These are phyloP conservation scores for Paraplagusia blochii DNA, from an alignment of 2,113 vertebrate genomes.

Conservation along the genomic window DNA sequence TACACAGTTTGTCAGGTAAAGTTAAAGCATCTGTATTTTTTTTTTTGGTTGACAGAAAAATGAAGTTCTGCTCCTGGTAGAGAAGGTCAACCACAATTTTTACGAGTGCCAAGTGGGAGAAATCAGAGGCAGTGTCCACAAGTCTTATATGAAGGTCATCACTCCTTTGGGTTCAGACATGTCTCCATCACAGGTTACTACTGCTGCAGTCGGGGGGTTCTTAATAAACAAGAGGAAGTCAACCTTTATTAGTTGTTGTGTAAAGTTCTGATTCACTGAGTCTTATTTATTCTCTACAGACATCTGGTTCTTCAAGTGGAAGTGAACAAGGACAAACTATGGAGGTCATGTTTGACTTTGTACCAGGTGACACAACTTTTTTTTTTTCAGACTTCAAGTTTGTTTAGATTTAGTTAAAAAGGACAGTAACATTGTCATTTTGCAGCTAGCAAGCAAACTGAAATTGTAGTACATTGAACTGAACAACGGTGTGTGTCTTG, in stretches of 20 bases:
- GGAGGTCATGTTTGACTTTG: conserved; percentile 85
- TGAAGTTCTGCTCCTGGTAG: conserved; percentile 77
- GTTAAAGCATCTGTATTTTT: neutral
- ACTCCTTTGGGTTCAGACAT: conserved; percentile 61
- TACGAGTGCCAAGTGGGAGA: conserved; percentile 80
- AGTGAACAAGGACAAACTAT: conserved; percentile 69
- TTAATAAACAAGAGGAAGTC: no score
- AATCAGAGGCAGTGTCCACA: conserved; percentile 66
- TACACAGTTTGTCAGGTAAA: neutral
- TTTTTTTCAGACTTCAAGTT: neutral
- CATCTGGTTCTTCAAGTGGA: conserved; percentile 5
- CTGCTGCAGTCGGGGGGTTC: neutral
- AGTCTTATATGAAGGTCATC: conserved; percentile 79
- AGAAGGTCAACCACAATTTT: conserved; percentile 72
- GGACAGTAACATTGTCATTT: no score
- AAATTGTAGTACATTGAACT: no score
- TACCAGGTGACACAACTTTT: conserved; percentile 73
- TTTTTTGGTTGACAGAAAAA: conserved; percentile 65
- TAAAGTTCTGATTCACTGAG: neutral
- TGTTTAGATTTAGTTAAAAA: neutral
- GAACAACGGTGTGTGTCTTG: neutral
- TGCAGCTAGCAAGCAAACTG: no score
- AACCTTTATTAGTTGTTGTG: neutral
- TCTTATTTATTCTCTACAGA: conserved; percentile 45
- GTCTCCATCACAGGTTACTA: conserved; percentile 49